phyloP scores from a whole-genome alignment of 2,797 vertebrate species.

The Micromesistius poutassou region DNA sequence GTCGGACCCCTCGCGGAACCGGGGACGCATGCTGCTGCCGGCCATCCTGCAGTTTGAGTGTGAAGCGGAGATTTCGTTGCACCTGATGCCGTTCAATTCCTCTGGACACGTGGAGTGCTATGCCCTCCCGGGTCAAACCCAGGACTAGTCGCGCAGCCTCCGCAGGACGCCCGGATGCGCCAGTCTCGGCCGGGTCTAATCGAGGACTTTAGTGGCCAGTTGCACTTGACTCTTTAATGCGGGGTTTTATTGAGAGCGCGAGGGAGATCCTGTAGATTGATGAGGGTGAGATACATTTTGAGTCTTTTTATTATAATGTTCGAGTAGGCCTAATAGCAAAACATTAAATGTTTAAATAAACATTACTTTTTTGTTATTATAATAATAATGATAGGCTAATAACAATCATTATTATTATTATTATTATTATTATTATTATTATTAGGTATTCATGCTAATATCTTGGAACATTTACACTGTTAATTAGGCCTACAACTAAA shows the following conservation, averaged over 20 bases:
- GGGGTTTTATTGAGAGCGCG: background rate
- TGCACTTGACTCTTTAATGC: background rate
- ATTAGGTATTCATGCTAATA: too few relatives aligned
- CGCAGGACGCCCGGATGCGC: background rate
- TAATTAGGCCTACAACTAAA: background rate
- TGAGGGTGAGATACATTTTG: background rate
- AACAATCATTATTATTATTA: too few relatives aligned
- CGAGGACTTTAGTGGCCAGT: background rate
- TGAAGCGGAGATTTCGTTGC: conserved; percentile 60
- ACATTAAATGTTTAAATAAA: background rate
- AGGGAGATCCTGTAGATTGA: background rate
- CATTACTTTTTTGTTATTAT: background rate
- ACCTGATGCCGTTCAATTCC: conserved; percentile 66
- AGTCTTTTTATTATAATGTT: background rate
- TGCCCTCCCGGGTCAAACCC: conserved; percentile 63
- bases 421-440: too few relatives aligned
- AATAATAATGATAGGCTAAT: too few relatives aligned
- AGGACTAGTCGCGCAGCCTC: conserved; percentile 41
- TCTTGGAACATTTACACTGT: background rate
- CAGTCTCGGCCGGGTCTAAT: background rate
- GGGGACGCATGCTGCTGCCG: conserved; percentile 53
- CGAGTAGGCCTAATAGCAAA: background rate
- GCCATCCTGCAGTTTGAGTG: conserved; percentile 57
- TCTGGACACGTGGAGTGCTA: conserved; percentile 28
- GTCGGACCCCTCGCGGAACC: conserved; percentile 43